Evolutionary conservation across 2,797 vertebrate genomes (phyloP), one percentile per base, ranked within the genome.

Genomic region (Sylvilagus floridanus): DNA sequence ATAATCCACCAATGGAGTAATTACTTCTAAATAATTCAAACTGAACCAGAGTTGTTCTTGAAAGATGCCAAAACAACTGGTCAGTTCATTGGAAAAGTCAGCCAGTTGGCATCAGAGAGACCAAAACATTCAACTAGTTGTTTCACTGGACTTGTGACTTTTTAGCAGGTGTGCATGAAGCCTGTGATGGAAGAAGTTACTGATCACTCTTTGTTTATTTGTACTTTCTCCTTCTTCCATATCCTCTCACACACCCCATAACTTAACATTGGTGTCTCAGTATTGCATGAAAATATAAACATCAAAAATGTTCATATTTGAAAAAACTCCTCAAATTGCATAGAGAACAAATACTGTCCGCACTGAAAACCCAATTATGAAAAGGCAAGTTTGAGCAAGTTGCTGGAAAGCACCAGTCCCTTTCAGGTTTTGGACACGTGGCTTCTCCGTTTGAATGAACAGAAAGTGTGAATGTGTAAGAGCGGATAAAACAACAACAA

Each of bases 401-500:
- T 85, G 72, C 72, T 86, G 28, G 16, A 65, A 95, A 94, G 95
- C 86, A 32, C 85, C 54, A 13, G 88, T 47, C 60, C 68, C 81
- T 96, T 95, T 95, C 88, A 96, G 93, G 95, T 87, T 95, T 42
- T 7, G 84, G 96, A 96, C 97, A 96, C 95, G 95, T 96, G 96
- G 96, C 92, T 87, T 91, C 69, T 63, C 65, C 5, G 92, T 28
- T 96, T 97, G 96, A 97, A 97, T 96, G 95, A 93, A 97, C 91
- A 96, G 96, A 97, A 93, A 91, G 88, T 90, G 95, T 96, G 96
- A 94, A 96, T 95, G 96, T 93, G 93, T 88, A 87, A 90, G 76
- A 71, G 63, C 68, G 52, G 95, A 95, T 96, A 96, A 98, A 97
- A 97, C 96, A 97, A 97, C 89, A 57, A 69, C 77, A 35, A 95